Evolutionary conservation across 2,888 invertebrate species (phyloP), one percentile per base, ranked within the genome.

Genomic region (Xestia c-nigrum): DNA sequence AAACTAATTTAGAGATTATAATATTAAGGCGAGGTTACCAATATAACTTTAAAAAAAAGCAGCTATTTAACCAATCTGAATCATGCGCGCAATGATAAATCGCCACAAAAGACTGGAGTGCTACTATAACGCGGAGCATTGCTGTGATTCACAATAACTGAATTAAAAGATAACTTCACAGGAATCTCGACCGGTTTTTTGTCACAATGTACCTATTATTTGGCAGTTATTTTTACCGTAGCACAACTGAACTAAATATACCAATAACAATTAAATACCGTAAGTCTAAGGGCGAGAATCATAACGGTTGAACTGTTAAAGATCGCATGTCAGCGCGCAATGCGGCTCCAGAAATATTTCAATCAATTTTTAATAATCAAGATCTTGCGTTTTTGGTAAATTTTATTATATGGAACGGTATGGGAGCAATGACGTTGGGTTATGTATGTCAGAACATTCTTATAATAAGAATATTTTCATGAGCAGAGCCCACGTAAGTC

Each of bases 301-400:
- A 89, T 94, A 94, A 93, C 95, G 94, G 94, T 91, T 87, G 63
- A 47, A 76, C 81, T 86, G 85, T 85, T 90, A 86, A 72, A 74
- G 85, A 90, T 95, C 91, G 96, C 96, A 94, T 96, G 96, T 89
- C 87, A 76, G 69, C 80, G 81, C 78, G 90, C 93, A 90, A 93
- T 93, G 84, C 65, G 72, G 86, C 83, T 91, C 87, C 88, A 89
- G 87, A 90, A 88, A 89, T 87, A 85, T 87, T 87, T 85, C 78
- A 75, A 87, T 84, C 81, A 74, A 81, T 86, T 85, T 83, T 74
- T 68, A 76, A 59, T 82, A 87, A 89, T 85, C 76, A 81, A 82
- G 85, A 91, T 92, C 92, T 90, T 86, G 85, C 82, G 81, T 85
- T 86, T 82, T 88, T 88, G 79, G 88, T 87, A 85, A 87, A 76